Evolutionary conservation across 2,888 invertebrate genomes (phyloP).

Genomic region (Abrostola tripartita): DNA sequence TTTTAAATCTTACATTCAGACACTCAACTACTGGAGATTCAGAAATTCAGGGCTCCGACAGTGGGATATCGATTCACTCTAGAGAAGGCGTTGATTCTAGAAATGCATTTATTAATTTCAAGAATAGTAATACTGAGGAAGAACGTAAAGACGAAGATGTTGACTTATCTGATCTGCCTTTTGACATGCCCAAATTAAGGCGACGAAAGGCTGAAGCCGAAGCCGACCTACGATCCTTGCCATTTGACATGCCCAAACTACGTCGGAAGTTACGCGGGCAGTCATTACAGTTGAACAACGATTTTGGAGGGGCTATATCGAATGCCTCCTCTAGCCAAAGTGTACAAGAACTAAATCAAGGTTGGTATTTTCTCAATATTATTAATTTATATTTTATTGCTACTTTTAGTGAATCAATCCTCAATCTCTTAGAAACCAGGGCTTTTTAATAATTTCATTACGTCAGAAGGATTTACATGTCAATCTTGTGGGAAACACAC

Average conservation of each 20-base stretch:
- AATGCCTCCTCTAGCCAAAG: conserved; percentile 95
- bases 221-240: conserved; percentile 94
- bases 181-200: conserved; percentile 96
- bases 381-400: not conserved
- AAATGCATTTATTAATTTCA: conserved; percentile 89
- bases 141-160: conserved; percentile 88
- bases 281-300: conserved; percentile 88
- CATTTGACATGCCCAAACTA: conserved; percentile 97
- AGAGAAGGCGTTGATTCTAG: conserved; percentile 93
- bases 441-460: conserved; percentile 57
- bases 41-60: conserved; percentile 95
- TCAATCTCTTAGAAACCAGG: conserved; percentile 19
- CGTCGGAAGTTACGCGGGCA: conserved; percentile 92
- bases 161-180: conserved; percentile 94
- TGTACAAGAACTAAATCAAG: conserved; percentile 92
- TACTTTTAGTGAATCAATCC: not conserved
- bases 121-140: conserved; percentile 87
- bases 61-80: conserved; percentile 95
- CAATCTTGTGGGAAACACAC: conserved; percentile 64
- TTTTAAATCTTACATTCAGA: conserved; percentile 90
- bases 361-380: conserved; percentile 73
- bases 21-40: conserved; percentile 90
- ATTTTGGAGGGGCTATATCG: conserved; percentile 91
- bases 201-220: conserved; percentile 92
- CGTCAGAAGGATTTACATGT: conserved; percentile 71